These are phyloP conservation scores for Epinotia bilunana DNA, from an alignment of 2,888 invertebrate genomes.

Conservation along the genomic window DNA sequence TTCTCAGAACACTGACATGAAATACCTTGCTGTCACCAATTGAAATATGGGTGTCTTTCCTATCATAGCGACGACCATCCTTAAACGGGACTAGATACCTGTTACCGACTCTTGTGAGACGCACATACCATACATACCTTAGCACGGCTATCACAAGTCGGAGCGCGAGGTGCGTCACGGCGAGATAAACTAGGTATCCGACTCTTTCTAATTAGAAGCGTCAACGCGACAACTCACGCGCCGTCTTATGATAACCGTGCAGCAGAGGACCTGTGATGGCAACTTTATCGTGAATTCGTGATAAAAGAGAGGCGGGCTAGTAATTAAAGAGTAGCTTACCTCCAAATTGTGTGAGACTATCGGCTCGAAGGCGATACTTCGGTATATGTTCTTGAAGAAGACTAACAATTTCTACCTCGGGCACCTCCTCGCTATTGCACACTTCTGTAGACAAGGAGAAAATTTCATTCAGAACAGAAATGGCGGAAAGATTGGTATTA, in stretches of 20 bases:
- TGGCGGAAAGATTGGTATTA: background rate
- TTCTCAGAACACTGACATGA: background rate
- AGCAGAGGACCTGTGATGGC: background rate
- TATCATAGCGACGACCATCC: conserved; percentile 3
- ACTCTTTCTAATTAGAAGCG: no score
- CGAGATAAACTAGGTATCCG: no score
- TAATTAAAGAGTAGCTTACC: conserved; percentile 81
- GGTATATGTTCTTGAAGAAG: conserved; percentile 98
- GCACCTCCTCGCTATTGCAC: conserved; percentile 95
- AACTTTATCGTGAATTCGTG: background rate
- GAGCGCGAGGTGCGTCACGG: no score
- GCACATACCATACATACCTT: background rate
- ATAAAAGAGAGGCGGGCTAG: background rate
- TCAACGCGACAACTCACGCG: no score
- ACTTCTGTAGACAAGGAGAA: conserved; percentile 88
- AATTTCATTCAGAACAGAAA: conserved; percentile 32
- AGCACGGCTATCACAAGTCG: no score
- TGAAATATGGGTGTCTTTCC: background rate
- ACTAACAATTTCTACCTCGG: conserved; percentile 98
- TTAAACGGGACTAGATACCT: background rate
- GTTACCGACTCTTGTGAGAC: background rate
- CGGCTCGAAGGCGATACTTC: conserved; percentile 96
- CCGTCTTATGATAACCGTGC: no score
- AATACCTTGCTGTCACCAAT: background rate
- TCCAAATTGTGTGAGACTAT: conserved; percentile 96